Conservation (phyloP, 2,113 vertebrate species). For the Lophura nycthemera region DNA sequence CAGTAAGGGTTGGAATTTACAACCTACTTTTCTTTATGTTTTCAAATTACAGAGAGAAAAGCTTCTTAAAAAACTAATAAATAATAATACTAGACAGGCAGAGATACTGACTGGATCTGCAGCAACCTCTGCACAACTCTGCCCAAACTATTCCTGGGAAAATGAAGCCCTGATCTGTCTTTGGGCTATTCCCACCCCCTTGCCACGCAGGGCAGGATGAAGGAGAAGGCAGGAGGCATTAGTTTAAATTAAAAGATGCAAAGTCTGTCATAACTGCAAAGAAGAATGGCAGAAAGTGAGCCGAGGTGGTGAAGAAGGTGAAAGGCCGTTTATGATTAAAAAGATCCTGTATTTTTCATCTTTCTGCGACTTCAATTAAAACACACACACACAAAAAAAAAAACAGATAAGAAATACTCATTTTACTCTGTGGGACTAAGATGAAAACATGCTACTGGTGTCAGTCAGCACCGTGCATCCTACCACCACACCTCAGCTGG, state of each 20-base stretch:
- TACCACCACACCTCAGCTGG: not conserved
- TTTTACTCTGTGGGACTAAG: not conserved
- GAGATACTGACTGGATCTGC: not conserved
- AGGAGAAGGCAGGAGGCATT: not conserved
- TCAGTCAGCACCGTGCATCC: not conserved
- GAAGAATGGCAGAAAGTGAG: not conserved
- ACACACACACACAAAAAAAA: not conserved
- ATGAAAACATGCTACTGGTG: not conserved
- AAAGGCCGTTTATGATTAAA: constrained; percentile 30
- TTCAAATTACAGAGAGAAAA: not conserved
- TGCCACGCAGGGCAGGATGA: not conserved
- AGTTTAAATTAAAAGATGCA: not conserved
- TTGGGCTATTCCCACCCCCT: not conserved
- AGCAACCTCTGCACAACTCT: not conserved
- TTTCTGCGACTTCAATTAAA: constrained; percentile 12
- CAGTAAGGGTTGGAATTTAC: not conserved
- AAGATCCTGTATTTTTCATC: constrained; percentile 1
- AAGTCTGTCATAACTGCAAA: not conserved
- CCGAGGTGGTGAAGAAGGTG: not conserved
- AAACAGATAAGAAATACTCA: not conserved
- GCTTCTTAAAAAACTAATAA: not conserved
- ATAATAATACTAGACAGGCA: not conserved
- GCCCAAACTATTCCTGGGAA: fast-evolving
- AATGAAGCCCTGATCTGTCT: not conserved
- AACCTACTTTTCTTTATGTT: not conserved